Base-by-base conservation (phyloP, 1,140 invertebrate genomes). In the Tachypleus tridentatus region DNA sequence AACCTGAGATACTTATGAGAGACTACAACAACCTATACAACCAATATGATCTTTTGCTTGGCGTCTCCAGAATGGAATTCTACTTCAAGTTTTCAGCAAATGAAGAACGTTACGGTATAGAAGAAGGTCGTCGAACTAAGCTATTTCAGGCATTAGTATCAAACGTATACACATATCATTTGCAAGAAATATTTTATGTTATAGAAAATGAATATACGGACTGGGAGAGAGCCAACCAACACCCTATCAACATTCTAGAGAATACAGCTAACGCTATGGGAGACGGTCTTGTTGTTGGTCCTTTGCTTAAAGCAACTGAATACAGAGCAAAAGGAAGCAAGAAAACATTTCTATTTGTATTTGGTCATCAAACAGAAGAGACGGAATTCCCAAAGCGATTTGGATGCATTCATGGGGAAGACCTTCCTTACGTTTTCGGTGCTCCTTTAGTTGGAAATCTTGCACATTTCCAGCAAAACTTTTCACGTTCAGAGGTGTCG, bases 121-220 rank as follows among this genome's bases (percentile, higher is more conserved):
- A 93, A 73, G 87, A 89, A 58, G 87, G 89, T 72, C 80, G 91
- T 65, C 83, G 93, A 66, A 90, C 94, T 74, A 87, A 88, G 75
- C 93, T 97, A 71, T 84, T 97, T 70, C 83, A 93, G 69, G 97
- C 94, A 8, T 91, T 98, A 73, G 81, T 84, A 58, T 87, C 91
- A 48, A 89, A 91, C 76, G 62, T 71, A 4, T 73, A 61, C 60
- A 65, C 66, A 10, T 72, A 68, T 50, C 71, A 73, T 63, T 67
- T 73, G 4, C 71, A 73, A 71, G 57, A 70, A 78, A 96, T 98
- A 75, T 95, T 94, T 78, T 93, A 94, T 72, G 96, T 95, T 52
- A 87, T 95, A 47, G 87, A 97, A 69, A 97, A 98, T 77, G 93
- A 98, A 75, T 99, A 98, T 77, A 96, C 91, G 3, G 93, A 97